Percentiles rank a stretch among this genome's conserved stretches.
Conservation (phyloP, 2,797 vertebrate species). For the Spondyliosoma cantharus region DNA sequence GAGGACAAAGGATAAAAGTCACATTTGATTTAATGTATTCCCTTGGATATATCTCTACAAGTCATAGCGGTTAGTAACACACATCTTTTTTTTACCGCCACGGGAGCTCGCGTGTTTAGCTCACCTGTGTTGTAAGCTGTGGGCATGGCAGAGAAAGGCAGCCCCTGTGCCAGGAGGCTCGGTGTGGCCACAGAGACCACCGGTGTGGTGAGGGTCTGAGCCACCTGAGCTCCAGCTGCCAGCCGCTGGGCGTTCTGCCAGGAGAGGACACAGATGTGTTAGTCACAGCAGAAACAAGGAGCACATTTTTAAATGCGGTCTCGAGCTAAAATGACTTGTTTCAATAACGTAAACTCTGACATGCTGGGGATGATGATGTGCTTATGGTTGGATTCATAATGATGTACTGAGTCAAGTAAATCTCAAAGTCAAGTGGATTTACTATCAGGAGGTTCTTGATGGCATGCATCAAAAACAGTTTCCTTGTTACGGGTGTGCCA, state of each 20-base stretch:
- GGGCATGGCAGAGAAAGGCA: constrained; percentile 96
- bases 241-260: constrained; percentile 92
- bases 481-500: constrained; percentile 27
- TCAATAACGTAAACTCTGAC: constrained; percentile 44
- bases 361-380: constrained; percentile 75
- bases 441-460: constrained; percentile 54
- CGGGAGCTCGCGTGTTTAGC: neutral
- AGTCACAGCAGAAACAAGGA: constrained; percentile 22
- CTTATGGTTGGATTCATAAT: constrained; percentile 56
- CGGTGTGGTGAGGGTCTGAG: constrained; percentile 94
- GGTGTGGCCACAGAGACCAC: constrained; percentile 97
- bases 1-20: neutral
- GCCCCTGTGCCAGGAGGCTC: constrained; percentile 90
- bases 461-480: constrained; percentile 69
- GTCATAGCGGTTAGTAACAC: too few species aligned
- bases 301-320: neutral
- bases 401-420: constrained; percentile 57
- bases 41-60: too few species aligned
- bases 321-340: neutral
- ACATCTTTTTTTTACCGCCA: neutral
- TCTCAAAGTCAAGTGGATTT: constrained; percentile 65
- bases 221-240: constrained; percentile 89
- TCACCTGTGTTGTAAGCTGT: constrained; percentile 98
- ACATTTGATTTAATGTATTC: neutral
- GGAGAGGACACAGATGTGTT: constrained; percentile 58